Evolutionary conservation across 1,140 invertebrate species (phyloP), one percentile per base, ranked within the genome.

Genomic region (Manduca sexta): DNA sequence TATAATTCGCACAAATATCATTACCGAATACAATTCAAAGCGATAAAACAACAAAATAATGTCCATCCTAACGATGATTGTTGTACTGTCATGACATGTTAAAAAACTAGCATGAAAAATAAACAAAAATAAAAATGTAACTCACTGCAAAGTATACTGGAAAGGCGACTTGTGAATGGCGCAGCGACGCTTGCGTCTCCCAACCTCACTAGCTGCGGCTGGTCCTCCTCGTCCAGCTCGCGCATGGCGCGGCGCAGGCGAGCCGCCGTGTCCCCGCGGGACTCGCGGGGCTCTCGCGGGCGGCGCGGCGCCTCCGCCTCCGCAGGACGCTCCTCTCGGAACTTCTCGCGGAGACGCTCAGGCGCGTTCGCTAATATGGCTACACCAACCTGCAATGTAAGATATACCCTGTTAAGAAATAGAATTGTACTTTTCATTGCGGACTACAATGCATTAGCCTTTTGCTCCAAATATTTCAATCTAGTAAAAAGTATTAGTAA

Each of bases 161-260:
- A 98, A 43, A 97, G 90, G 87, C 98, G 97, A 56, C 97, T 99
- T 1, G 98, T 99, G 77, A 99, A 99, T 1, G 98, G 98, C 11
- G 98, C 98, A 3, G 98, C 98, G 50, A 99, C 99, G 60, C 97
- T 98, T 7, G 98, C 98, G 88, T 99, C 98, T 11, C 98, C 98
- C 29, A 99, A 86, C 81, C 97, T 94, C 0, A 99, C 97, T 35
- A 99, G 88, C 59, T 94, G 92, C 7, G 92, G 90, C 57, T 93
- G 91, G 46, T 98, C 96, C 57, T 95, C 92, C 66, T 98, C 96
- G 61, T 99, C 96, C 34, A 99, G 80, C 72, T 99, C 96, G 69
- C 95, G 94, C 69, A 98, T 83, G 50, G 97, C 80, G 60, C 92
- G 91, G 52, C 95, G 91, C 37, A 97, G 77, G 13, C 70, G 50